Evolutionary conservation across 2,113 vertebrate species (phyloP).

Genomic region (Muscicapa adusta): DNA sequence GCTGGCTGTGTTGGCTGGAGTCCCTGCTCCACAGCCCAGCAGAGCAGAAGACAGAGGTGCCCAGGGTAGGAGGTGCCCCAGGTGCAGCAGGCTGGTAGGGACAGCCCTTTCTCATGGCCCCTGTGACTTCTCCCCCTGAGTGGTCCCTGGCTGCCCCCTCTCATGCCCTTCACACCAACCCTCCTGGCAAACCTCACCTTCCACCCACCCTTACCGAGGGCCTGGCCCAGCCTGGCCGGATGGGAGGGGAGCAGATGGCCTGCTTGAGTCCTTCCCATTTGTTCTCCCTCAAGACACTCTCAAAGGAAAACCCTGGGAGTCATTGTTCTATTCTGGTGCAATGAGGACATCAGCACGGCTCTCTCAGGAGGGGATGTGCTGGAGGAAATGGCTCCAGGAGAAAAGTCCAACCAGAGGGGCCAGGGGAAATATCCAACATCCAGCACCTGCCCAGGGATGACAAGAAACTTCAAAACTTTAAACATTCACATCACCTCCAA

Average conservation of each 20-base stretch:
- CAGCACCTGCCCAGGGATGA: neutral
- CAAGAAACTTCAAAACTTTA: neutral
- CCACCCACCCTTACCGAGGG: neutral
- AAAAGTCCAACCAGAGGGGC: neutral
- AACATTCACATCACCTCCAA: neutral
- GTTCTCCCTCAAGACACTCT: neutral
- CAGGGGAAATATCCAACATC: neutral
- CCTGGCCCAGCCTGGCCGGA: neutral
- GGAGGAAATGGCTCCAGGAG: neutral
- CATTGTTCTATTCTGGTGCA: neutral
- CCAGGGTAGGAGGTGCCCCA: neutral
- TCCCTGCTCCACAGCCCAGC: neutral
- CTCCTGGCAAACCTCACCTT: neutral
- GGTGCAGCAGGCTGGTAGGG: neutral
- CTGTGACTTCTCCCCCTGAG: neutral
- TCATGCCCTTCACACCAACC: neutral
- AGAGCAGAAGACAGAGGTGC: neutral
- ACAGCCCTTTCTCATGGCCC: neutral
- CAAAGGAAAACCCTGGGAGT: conserved; percentile 26
- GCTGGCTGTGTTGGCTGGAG: neutral
- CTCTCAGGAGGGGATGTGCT: neutral
- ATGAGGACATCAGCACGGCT: neutral
- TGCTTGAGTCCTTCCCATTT: neutral
- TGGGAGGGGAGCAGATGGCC: conserved; percentile 30
- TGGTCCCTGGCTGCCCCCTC: neutral